These are phyloP conservation scores for Danaus melanippus DNA, from an alignment of 1,140 invertebrate genomes.

Conservation along the genomic window DNA sequence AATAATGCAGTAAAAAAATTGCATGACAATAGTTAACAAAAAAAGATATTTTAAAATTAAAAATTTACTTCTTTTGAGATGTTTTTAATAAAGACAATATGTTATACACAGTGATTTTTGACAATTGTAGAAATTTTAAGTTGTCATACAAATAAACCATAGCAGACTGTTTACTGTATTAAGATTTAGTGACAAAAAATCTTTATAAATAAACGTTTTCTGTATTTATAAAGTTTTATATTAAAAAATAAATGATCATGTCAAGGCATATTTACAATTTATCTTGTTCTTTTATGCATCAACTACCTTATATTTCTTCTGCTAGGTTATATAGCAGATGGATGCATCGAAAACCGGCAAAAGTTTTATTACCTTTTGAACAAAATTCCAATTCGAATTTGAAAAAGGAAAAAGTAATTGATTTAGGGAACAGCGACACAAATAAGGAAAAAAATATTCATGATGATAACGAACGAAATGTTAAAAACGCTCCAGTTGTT, in stretches of 20 bases:
- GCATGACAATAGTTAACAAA: too few species aligned
- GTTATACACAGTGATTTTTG: too few species aligned
- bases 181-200: background rate
- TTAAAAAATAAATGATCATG: constrained; percentile 19
- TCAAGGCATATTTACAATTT: constrained; percentile 26
- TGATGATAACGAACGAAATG: constrained; percentile 12
- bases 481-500: constrained; percentile 8
- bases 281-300: constrained; percentile 12
- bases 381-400: constrained; percentile 31
- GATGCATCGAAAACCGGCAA: constrained; percentile 51
- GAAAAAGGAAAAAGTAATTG: constrained; percentile 58
- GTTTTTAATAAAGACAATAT: too few species aligned
- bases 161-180: background rate
- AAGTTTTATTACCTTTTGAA: constrained; percentile 51
- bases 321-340: constrained; percentile 49
- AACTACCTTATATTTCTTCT: constrained; percentile 15
- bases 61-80: too few species aligned
- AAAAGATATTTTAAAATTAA: too few species aligned
- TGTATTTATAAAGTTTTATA: background rate
- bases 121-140: too few species aligned
- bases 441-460: constrained; percentile 11
- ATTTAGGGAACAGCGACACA: constrained; percentile 28
- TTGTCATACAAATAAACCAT: too few species aligned
- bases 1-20: too few species aligned
- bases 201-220: background rate